Conservation (phyloP, 2,113 vertebrate species). For the Aramus guarauna region DNA sequence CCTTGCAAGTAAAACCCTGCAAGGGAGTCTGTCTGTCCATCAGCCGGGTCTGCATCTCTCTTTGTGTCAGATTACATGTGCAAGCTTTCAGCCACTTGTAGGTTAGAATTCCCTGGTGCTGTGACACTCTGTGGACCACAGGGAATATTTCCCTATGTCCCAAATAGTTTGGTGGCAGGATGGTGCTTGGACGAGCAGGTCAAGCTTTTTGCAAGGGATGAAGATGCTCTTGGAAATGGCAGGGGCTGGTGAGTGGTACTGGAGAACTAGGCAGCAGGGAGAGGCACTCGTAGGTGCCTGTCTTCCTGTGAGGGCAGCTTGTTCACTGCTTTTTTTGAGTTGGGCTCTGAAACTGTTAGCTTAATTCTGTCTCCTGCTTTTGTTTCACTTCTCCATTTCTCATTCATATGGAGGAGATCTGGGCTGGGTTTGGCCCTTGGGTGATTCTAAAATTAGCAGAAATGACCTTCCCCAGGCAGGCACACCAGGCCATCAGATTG, state of each 20-base stretch:
- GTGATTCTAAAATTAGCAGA: not conserved
- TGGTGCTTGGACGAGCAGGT: not conserved
- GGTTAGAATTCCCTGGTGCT: not conserved
- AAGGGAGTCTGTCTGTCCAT: not conserved
- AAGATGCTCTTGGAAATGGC: not conserved
- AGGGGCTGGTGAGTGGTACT: not conserved
- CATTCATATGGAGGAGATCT: not conserved
- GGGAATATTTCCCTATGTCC: not conserved
- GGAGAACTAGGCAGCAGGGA: not conserved
- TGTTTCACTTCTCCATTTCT: not conserved
- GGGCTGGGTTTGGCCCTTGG: not conserved
- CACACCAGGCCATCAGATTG: not conserved
- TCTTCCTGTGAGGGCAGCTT: not conserved
- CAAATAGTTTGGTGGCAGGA: not conserved
- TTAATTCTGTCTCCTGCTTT: not conserved
- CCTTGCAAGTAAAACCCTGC: not conserved
- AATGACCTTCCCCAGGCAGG: not conserved
- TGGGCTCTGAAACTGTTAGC: not conserved
- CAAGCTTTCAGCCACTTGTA: not conserved
- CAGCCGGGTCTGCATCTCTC: not conserved
- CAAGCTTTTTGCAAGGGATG: not conserved
- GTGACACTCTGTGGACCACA: fast-evolving
- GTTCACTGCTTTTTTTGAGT: not conserved
- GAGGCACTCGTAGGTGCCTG: fast-evolving
- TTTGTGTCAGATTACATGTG: fast-evolving